Evolutionary conservation across 2,797 vertebrate species (phyloP).

Genomic region (Sciurus vulgaris): DNA sequence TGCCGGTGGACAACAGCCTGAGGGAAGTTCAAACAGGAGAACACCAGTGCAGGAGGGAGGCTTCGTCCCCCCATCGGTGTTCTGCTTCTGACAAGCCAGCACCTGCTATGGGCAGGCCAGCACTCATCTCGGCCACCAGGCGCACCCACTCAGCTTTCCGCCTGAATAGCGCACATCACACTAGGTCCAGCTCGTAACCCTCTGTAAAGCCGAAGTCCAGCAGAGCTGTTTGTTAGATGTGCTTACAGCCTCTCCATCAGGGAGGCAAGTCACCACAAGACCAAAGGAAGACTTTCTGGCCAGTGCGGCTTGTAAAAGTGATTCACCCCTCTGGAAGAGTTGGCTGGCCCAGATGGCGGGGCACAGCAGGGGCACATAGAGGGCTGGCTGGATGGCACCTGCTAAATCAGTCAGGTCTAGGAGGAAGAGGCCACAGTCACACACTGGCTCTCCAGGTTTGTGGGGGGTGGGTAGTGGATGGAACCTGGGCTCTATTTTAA

Average conservation of each 20-base stretch:
- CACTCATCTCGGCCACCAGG: no score
- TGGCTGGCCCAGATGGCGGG: background rate
- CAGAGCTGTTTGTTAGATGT: background rate
- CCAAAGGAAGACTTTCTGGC: conserved; percentile 8
- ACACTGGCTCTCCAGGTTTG: background rate
- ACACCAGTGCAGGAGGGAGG: background rate
- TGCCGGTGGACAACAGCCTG: background rate
- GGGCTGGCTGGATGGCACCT: background rate
- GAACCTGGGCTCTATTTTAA: background rate
- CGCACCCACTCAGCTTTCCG: background rate
- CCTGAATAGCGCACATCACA: background rate
- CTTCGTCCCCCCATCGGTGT: background rate
- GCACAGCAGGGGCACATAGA: background rate
- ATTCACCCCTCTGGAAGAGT: background rate
- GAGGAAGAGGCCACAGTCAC: background rate
- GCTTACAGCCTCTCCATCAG: conserved; percentile 22
- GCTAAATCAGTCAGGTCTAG: background rate
- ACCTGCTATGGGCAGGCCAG: no score
- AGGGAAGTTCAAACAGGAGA: background rate
- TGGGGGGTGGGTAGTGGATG: background rate
- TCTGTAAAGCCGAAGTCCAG: background rate
- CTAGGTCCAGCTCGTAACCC: background rate
- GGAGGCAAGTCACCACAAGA: conserved; percentile 60
- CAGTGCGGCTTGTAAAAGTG: conserved; percentile 25
- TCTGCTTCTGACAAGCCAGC: background rate